phyloP scores from a whole-genome alignment of 1,140 invertebrate genomes.

The Macrosteles quadrilineatus region DNA sequence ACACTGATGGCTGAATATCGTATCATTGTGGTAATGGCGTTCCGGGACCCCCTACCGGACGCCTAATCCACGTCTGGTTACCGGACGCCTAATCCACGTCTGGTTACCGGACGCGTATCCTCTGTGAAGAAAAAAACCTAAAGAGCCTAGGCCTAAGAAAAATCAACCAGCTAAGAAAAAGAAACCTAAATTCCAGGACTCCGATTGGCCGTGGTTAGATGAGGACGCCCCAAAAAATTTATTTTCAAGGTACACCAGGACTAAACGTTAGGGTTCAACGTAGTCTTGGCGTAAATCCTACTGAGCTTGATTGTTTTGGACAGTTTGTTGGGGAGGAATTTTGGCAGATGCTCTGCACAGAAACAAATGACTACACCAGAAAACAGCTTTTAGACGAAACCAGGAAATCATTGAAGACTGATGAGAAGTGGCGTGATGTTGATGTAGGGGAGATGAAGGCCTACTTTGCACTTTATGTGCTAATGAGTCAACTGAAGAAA shows the following conservation, averaged over 20 bases:
- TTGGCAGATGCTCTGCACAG: background rate
- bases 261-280: background rate
- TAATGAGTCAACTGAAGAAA: background rate
- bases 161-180: background rate
- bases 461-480: background rate
- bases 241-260: background rate
- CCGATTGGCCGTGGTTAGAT: background rate
- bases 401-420: background rate
- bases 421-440: background rate
- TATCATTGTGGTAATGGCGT: too few relatives aligned
- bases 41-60: too few relatives aligned
- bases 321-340: background rate
- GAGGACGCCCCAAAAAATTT: background rate
- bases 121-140: background rate
- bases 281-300: background rate
- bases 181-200: background rate
- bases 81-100: too few relatives aligned
- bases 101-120: too few relatives aligned
- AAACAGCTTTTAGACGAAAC: background rate
- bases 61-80: too few relatives aligned
- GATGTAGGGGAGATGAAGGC: background rate
- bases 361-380: slow-evolving; percentile 2
- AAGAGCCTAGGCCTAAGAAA: background rate
- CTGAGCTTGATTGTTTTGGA: background rate
- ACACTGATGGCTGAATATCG: too few relatives aligned